Evolutionary conservation across 2,113 vertebrate species (phyloP), one percentile per base, ranked within the genome.

Genomic region (Struthio camelus): DNA sequence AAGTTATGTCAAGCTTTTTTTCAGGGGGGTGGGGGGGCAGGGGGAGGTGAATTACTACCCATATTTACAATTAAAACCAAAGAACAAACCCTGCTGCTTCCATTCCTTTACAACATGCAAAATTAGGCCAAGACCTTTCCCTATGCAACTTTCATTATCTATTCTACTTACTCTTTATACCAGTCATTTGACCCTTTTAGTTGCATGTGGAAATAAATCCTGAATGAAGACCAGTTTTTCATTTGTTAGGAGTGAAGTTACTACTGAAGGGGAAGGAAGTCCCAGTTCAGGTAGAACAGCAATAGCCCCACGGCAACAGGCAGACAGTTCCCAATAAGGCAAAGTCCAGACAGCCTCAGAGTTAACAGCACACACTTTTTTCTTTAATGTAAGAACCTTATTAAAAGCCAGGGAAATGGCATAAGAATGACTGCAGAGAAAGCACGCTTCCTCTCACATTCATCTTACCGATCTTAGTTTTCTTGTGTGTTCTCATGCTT

Each of bases 311-410:
- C 2, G 16, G 30, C 61, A 96, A 87, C 12, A 59, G 46, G n/a
- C 8, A 76, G 28, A 25, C 2, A 15, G 16, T 38, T 85, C 14
- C 23, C 14, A 58, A 17, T 27, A 76, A 82, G 9, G 48, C 2
- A 16, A 80, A 54, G 20, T 77, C 28, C 24, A 6, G 56, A 67
- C 23, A 70, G 38, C 20, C 16, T 59, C 11, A 67, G 50, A 32
- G 6, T 53, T 87, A 89, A 46, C 11, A 14, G 7, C 14, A 5
- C 9, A 59, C 4, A 14, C 0, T 1, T 23, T 58, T 53, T 61
- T 72, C 24, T 66, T 87, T 44, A 44, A 82, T 3, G 19, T 13
- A 6, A 85, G 42, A 76, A 93, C 75, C 11, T 44, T 46, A 24
- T 32, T 40, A 87, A 90, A 53, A 36, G 8, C 36, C 27, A 59